Base-by-base conservation (phyloP, 2,113 vertebrate genomes). In the Tachysurus fulvidraco region DNA sequence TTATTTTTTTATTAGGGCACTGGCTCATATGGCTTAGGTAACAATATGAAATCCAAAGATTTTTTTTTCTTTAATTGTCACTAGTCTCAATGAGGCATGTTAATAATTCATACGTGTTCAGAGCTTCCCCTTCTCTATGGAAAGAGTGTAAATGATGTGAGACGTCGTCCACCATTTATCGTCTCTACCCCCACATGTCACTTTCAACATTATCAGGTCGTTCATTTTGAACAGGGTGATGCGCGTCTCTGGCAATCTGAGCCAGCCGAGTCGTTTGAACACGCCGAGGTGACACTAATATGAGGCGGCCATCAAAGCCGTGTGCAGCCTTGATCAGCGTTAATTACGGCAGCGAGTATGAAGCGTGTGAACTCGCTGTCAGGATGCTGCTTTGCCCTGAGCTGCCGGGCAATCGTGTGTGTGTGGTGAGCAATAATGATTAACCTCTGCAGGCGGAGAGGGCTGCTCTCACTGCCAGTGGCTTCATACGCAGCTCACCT, bases 271-370 rank as follows among this genome's bases (percentile, higher is more conserved):
- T 16, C 76, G 76, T 90, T 90, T 90, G 87, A 90, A 90, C 80
- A 50, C 81, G 62, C 23, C 62, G 46, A 80, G 60, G 88, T 90
- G 88, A 90, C 86, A 86, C 84, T 89, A 88, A 90, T 89, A 77
- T 73, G 83, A 88, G 88, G 84, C 69, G 67, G 83, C 88, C 89
- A 90, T 90, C 83, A 90, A 90, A 90, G 89, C 81, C 62, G 30
- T 44, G 28, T 67, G 36, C 80, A 67, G 62, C 85, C 88, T 90
- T 89, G 88, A 90, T 90, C 89, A 86, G 30, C 41, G 65, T 81
- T 89, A 85, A 90, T 90, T 84, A 90, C 62, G 88, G 83, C 81
- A 87, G 86, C 9, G 14, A 67, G 85, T 60, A 55, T 84, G 79
- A 90, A 83, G 80, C 64, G 36, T 85, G 78, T 88, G 88, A 90